Evolutionary conservation across 2,797 vertebrate genomes (phyloP), one percentile per base, ranked within the genome.

Genomic region (Spheniscus humboldti): DNA sequence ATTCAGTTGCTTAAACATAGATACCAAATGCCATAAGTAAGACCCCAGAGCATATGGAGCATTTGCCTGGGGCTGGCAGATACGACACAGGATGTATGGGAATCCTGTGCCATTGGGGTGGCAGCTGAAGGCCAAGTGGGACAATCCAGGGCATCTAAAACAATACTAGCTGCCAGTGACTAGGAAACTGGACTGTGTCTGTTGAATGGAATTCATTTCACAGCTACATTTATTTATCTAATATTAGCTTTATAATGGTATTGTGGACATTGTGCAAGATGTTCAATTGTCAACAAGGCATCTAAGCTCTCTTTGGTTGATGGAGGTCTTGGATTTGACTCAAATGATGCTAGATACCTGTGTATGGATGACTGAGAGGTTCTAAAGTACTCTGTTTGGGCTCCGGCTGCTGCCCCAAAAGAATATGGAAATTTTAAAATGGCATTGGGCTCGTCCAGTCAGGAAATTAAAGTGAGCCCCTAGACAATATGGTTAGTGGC

Each of bases 61-160:
- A 11, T 72, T 75, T n/a, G 1, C 11, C 4, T 59, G 47, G 39
- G 18, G 7, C 25, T 85, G 41, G 24, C 27, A 88, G 15, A n/a
- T 3, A 2, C 27, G 8, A 18, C 15, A 12, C 0, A 11, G 15
- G 28, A 31, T 27, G 5, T 31, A 3, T 68, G 31, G 67, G 50
- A 66, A 79, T 73, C 30, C 47, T 77, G 10, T 48, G 35, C 7
- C 6, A 5, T 2, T 73, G n/a, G 7, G 10, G 10, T 18, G 41
- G 24, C 48, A 74, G 56, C 14, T 76, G 55, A 45, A 69, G 60
- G 6, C 7, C 60, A 62, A 27, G 2, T 17, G 30, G 50, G 59
- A 60, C 25, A 76, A 6, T 5, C 5, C 22, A 56, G 19, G 9
- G 8, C 23, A 24, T n/a, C 23, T n/a, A 12, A 82, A 90, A 24